A percentile compares a stretch with the other conserved stretches of the same genome.
phyloP scores from a whole-genome alignment of 2,797 vertebrate genomes.

The Pelodytes ibericus region DNA sequence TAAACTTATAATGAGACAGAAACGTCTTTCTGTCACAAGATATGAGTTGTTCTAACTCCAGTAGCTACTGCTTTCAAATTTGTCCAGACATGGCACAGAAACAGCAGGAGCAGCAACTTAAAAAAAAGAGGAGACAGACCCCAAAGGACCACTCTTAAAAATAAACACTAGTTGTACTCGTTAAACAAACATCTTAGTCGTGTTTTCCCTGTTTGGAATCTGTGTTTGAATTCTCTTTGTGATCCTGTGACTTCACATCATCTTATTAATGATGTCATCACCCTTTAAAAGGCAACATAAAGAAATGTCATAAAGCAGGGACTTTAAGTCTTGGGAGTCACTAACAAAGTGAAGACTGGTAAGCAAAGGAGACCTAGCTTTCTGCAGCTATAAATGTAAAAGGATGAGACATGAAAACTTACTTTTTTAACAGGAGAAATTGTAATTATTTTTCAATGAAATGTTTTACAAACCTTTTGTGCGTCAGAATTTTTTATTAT shows the following conservation, averaged over 20 bases:
- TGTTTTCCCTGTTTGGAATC: constrained; percentile 68
- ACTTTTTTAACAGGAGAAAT: constrained; percentile 68
- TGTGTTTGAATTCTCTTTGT: constrained; percentile 66
- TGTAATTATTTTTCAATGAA: constrained; percentile 67
- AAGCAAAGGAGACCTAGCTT: constrained; percentile 67
- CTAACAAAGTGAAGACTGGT: constrained; percentile 67
- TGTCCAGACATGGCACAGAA: constrained; percentile 72
- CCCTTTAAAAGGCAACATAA: constrained; percentile 65
- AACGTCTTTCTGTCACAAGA: constrained; percentile 70
- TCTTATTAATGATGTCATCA: constrained; percentile 67
- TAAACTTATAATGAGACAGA: constrained; percentile 65
- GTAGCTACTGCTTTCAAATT: constrained; percentile 71
- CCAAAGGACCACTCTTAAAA: constrained; percentile 72
- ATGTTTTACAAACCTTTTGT: constrained; percentile 67
- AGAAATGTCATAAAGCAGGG: constrained; percentile 66
- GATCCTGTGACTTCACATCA: constrained; percentile 71
- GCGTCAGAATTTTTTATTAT: constrained; percentile 50
- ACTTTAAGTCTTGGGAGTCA: constrained; percentile 64
- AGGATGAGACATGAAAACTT: constrained; percentile 59
- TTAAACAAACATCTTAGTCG: constrained; percentile 68
- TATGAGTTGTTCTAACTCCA: constrained; percentile 72
- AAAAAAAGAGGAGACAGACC: constrained; percentile 68
- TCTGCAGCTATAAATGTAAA: constrained; percentile 65
- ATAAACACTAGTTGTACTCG: constrained; percentile 69
- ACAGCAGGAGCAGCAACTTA: constrained; percentile 69